Conservation (phyloP, 2,888 invertebrate genomes). For the Nomada goodeniana region DNA sequence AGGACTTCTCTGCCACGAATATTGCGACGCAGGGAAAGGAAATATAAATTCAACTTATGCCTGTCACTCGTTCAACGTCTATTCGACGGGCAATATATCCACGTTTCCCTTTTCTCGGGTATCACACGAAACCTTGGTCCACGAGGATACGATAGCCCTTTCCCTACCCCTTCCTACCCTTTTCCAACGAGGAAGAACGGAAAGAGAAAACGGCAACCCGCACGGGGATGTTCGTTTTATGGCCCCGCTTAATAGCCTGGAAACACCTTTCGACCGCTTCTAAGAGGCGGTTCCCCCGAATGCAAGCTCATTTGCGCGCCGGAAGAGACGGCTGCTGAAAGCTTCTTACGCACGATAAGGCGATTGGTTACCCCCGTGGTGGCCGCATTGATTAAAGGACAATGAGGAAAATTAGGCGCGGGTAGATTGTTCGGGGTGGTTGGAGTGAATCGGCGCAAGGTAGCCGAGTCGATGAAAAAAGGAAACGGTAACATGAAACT, state of each 20-base stretch:
- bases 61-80: slow-evolving; percentile 10
- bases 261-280: slow-evolving; percentile 46
- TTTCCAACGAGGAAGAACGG: not conserved
- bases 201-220: not conserved
- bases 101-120: not conserved
- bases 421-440: not conserved
- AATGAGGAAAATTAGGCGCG: slow-evolving; percentile 55
- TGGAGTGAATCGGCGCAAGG: no score
- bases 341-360: slow-evolving; percentile 60
- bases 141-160: not conserved
- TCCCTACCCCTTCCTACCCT: not conserved
- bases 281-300: slow-evolving; percentile 32
- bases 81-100: slow-evolving; percentile 6
- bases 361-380: slow-evolving; percentile 42
- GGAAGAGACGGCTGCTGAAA: slow-evolving; percentile 35
- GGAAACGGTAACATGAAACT: no score
- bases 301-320: slow-evolving; percentile 34
- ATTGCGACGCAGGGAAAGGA: slow-evolving; percentile 5
- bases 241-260: slow-evolving; percentile 54
- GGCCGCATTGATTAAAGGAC: slow-evolving; percentile 59
- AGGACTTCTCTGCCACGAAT: slow-evolving; percentile 10
- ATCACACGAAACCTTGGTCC: not conserved
- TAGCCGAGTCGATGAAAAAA: not conserved
- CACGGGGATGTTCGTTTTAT: slow-evolving; percentile 4
- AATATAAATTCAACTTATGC: slow-evolving; percentile 10